Evolutionary conservation across 35 echinoderm and acorn worm species (phyloP), one percentile per base, ranked within the genome.

Genomic region (Stichopus chloronotus): DNA sequence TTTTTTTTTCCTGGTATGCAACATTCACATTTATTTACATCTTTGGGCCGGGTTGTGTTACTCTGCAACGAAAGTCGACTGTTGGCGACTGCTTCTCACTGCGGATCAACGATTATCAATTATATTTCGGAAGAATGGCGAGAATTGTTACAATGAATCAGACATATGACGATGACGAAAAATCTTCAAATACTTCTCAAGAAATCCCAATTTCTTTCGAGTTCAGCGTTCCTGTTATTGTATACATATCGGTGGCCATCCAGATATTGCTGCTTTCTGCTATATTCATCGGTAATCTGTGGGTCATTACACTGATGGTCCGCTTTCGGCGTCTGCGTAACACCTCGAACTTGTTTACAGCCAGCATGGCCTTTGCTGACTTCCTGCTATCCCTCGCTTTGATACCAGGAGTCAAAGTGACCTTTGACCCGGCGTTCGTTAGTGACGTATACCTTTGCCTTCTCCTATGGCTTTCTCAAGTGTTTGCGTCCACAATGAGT

Each of bases 341-440:
- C 25, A 87, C 59, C 57, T 63, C 94, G 4, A 95, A 95, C 72
- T 95, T 84, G 52, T 95, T 92, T 80, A 91, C 90, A 19, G 90
- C 78, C 55, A 95, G 94, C 55, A 63, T 95, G 56, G 94, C 94
- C 8, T 25, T 78, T 8, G 94, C 94, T 21, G 94, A 95, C 81
- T 92, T 95, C 3, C 59, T 94, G 53, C 68, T 94, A 5, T 94
- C 93, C 9, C 11, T 94, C 5, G 86, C 93, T 5, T 83, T 94
- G 63, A 90, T 94, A 25, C 93, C 93, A 9, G 93, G 93, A 4
- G 86, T 94, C 1, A 90, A 94, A 55, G 53, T 94, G 17, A 94
- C 93, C 43, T 88, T 94, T 53, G 53, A 94, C 14, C 93, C 93
- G 5, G 53, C 93, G 2, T 94, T 94, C 77, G 56, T 88, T 19